Conservation (phyloP, 2,113 vertebrate species). For the Serinus canaria region DNA sequence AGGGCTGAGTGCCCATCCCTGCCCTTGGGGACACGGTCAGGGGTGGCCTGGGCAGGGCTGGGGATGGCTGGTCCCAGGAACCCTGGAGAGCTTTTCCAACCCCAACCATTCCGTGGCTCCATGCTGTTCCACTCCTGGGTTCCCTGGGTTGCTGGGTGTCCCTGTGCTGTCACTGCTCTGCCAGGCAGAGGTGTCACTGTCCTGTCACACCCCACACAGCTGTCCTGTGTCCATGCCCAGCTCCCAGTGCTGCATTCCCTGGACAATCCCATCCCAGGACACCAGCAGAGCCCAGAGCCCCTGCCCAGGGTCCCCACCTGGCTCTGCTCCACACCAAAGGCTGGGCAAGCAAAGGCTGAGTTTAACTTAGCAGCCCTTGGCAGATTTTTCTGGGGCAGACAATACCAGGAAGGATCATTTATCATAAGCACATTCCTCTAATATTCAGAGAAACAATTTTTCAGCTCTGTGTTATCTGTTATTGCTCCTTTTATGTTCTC, state of each 20-base stretch:
- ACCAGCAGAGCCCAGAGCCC: not conserved
- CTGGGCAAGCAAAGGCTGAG: not conserved
- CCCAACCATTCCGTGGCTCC: not conserved
- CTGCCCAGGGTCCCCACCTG: not conserved
- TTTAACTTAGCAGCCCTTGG: not conserved
- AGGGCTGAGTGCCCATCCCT: not conserved
- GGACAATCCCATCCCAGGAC: not conserved
- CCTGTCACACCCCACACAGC: not conserved
- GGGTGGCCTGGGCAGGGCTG: not conserved
- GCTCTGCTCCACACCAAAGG: not conserved
- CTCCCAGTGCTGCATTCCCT: fast-evolving
- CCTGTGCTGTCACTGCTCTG: not conserved
- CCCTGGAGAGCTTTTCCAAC: not conserved
- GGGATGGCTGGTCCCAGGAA: fast-evolving
- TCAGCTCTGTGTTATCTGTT: conserved; percentile 25
- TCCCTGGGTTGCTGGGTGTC: fast-evolving
- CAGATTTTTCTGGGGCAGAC: not conserved
- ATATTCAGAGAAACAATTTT: conserved; percentile 51
- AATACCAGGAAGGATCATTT: conserved; percentile 1
- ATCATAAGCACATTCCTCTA: not conserved
- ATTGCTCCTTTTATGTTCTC: conserved; percentile 27
- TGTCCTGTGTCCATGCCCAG: fast-evolving
- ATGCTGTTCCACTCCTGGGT: fast-evolving
- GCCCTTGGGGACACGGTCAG: not conserved
- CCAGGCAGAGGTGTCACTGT: not conserved